Conservation (phyloP, 2,888 invertebrate genomes). For the Drosophila prostipennis region DNA sequence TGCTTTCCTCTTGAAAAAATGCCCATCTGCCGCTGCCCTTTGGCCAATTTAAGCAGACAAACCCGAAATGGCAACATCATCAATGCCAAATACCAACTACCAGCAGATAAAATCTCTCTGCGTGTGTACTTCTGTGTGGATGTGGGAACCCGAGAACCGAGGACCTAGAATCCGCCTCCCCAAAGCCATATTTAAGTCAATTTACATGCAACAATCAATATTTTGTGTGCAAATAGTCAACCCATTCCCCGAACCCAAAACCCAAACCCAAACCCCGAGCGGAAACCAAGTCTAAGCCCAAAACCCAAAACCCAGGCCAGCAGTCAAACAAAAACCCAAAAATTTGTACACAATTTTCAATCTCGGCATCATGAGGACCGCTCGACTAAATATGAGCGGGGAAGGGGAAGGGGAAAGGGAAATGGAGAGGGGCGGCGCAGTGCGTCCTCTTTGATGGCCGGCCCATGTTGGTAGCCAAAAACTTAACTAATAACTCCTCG, state of each 20-base stretch:
- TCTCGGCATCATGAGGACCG: constrained; percentile 43
- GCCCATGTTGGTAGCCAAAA: constrained; percentile 44
- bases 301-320: constrained; percentile 25
- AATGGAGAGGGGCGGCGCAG: not conserved
- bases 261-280: constrained; percentile 5
- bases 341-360: constrained; percentile 62
- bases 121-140: constrained; percentile 4
- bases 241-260: constrained; percentile 26
- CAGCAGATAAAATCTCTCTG: constrained; percentile 47
- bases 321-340: constrained; percentile 50
- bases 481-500: constrained; percentile 61
- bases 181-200: constrained; percentile 66
- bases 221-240: constrained; percentile 66
- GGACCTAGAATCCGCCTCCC: not conserved
- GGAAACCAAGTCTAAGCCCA: not conserved
- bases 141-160: too few relatives aligned
- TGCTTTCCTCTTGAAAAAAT: not conserved
- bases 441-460: constrained; percentile 31
- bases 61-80: constrained; percentile 58
- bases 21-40: constrained; percentile 3
- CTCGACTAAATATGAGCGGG: constrained; percentile 15
- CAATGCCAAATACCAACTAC: constrained; percentile 60
- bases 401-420: not conserved
- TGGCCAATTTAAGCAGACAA: constrained; percentile 20
- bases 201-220: constrained; percentile 72